Percentiles rank a stretch among this genome's conserved stretches.
Evolutionary conservation across 2,113 vertebrate species (phyloP).

Genomic region (Dascyllus trimaculatus): DNA sequence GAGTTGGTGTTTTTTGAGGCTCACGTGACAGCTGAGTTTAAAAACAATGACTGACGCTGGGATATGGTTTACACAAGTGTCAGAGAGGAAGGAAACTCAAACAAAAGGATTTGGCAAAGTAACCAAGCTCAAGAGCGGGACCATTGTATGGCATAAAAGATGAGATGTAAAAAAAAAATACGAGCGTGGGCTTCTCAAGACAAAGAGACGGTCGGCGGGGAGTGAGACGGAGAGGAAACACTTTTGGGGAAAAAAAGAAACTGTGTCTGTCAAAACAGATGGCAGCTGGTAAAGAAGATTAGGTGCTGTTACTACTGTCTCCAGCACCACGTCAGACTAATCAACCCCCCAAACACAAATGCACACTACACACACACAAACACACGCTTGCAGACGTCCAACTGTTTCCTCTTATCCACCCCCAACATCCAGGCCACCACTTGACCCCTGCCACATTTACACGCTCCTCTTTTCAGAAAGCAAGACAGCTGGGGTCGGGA

Average conservation of each 20-base stretch:
- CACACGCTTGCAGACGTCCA: constrained; percentile 12
- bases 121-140: constrained; percentile 22
- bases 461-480: constrained; percentile 12
- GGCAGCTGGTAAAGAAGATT: constrained; percentile 82
- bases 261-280: constrained; percentile 74
- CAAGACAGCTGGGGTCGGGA: constrained; percentile 6
- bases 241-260: constrained; percentile 52
- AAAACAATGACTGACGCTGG: constrained; percentile 61
- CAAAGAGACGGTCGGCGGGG: constrained; percentile 13
- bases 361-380: constrained; percentile 27
- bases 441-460: constrained; percentile 21
- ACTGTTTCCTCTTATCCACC: constrained; percentile 48
- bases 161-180: constrained; percentile 13
- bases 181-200: background rate
- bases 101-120: constrained; percentile 59
- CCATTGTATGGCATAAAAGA: constrained; percentile 19
- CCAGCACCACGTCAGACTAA: constrained; percentile 64
- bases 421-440: background rate
- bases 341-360: constrained; percentile 41
- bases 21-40: constrained; percentile 25
- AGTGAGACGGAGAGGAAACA: constrained; percentile 48
- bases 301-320: constrained; percentile 58
- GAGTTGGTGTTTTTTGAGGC: constrained; percentile 4
- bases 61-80: constrained; percentile 51
- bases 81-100: constrained; percentile 65